These are phyloP conservation scores for Drosophila guanche DNA, from an alignment of 1,140 invertebrate species.

Conservation along the genomic window DNA sequence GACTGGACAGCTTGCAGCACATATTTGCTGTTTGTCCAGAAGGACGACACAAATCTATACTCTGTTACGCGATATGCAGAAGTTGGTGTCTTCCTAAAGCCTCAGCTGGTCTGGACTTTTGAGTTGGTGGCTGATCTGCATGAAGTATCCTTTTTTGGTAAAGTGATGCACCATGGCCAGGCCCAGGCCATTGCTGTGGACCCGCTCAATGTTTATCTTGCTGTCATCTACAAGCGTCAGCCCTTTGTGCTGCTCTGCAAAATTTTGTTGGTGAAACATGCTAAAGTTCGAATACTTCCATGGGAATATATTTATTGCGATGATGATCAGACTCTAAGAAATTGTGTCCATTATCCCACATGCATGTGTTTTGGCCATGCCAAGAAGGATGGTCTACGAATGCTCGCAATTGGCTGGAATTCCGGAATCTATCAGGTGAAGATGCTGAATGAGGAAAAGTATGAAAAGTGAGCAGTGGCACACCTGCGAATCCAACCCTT, in stretches of 20 bases:
- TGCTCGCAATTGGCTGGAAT: too few relatives aligned
- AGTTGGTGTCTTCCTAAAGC: neutral
- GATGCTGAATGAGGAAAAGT: too few relatives aligned
- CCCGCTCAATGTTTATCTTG: conserved; percentile 24
- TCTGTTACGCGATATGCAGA: neutral
- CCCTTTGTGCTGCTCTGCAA: conserved; percentile 36
- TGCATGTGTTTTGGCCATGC: conserved; percentile 23
- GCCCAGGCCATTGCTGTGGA: conserved; percentile 31
- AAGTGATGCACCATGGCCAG: neutral
- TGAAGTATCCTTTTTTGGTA: neutral
- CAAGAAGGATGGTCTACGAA: too few relatives aligned
- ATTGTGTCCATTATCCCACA: conserved; percentile 4
- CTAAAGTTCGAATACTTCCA: neutral
- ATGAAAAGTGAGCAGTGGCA: too few relatives aligned
- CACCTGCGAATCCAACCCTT: too few relatives aligned
- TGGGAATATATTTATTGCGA: conserved; percentile 15
- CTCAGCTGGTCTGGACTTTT: neutral
- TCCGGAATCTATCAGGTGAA: too few relatives aligned
- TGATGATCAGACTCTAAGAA: neutral
- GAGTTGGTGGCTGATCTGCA: conserved; percentile 17
- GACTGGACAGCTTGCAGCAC: conserved; percentile 27
- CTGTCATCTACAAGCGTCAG: conserved; percentile 30
- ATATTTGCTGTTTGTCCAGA: conserved; percentile 17
- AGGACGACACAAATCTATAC: conserved; percentile 6
- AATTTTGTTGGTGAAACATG: neutral